Percentiles rank a stretch among this genome's conserved stretches.
Evolutionary conservation across 2,888 invertebrate species (phyloP).

Genomic region (Alentia gelatinosa): DNA sequence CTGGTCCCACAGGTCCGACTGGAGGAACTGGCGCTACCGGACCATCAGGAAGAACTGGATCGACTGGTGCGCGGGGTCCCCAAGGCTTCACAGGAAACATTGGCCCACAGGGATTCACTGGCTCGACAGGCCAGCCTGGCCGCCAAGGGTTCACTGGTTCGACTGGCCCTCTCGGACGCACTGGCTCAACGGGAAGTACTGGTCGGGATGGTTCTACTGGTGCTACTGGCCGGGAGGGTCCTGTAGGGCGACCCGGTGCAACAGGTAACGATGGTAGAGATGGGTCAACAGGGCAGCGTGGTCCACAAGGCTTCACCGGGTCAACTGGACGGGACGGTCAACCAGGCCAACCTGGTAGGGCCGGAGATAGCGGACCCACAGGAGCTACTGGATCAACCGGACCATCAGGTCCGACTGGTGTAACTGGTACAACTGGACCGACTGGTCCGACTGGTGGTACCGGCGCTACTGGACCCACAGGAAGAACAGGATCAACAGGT

Average conservation of each 20-base stretch:
- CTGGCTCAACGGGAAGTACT: conserved; percentile 41
- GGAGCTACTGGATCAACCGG: conserved; percentile 57
- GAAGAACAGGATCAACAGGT: conserved; percentile 58
- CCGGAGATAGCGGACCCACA: conserved; percentile 52
- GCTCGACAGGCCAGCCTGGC: conserved; percentile 55
- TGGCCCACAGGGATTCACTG: conserved; percentile 42
- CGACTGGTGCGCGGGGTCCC: conserved; percentile 55
- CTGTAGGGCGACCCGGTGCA: conserved; percentile 19
- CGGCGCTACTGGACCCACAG: conserved; percentile 51
- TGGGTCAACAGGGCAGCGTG: conserved; percentile 45
- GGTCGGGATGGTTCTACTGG: conserved; percentile 50
- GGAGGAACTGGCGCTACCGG: conserved; percentile 55
- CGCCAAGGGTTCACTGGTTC: conserved; percentile 51
- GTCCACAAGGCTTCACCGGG: conserved; percentile 26
- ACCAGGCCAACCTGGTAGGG: conserved; percentile 43
- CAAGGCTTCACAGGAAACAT: conserved; percentile 31
- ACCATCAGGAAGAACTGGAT: conserved; percentile 54
- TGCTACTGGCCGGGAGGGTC: conserved; percentile 29
- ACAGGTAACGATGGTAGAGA: conserved; percentile 49
- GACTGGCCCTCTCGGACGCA: conserved; percentile 34
- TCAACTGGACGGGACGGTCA: conserved; percentile 48
- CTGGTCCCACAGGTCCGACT: conserved; percentile 50
- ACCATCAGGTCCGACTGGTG: conserved; percentile 55
- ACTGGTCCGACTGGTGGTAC: conserved; percentile 55
- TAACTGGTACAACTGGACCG: conserved; percentile 51